Conservation (phyloP, 2,888 invertebrate species). For the Pediacus dermestoides region DNA sequence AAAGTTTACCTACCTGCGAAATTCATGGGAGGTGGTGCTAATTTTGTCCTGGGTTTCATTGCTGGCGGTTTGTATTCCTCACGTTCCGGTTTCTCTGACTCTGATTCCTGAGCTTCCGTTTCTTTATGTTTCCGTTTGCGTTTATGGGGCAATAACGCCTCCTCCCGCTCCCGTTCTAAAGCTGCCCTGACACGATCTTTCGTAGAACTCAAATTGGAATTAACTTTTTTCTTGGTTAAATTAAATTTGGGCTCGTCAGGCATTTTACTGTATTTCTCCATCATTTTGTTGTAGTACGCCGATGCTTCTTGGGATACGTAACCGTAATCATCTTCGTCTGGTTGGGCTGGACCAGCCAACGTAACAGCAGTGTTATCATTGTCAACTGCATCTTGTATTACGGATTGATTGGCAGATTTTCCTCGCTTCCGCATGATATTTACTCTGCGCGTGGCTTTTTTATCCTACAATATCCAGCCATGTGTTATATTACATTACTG, state of each 20-base stretch:
- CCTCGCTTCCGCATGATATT: slow-evolving; percentile 69
- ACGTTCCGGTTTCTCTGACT: slow-evolving; percentile 41
- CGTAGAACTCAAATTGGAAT: slow-evolving; percentile 56
- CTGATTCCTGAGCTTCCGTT: slow-evolving; percentile 40
- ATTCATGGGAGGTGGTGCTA: slow-evolving; percentile 71
- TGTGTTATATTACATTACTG: slow-evolving; percentile 8
- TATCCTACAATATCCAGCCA: slow-evolving; percentile 38
- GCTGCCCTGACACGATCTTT: slow-evolving; percentile 76
- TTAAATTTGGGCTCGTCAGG: slow-evolving; percentile 72
- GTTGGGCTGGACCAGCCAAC: slow-evolving; percentile 69
- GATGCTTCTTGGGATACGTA: slow-evolving; percentile 82
- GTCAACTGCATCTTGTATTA: slow-evolving; percentile 76
- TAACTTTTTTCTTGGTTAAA: slow-evolving; percentile 53
- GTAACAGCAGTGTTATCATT: slow-evolving; percentile 73
- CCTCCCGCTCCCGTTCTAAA: slow-evolving; percentile 65
- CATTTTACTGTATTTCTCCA: slow-evolving; percentile 74
- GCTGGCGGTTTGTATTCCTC: slow-evolving; percentile 43
- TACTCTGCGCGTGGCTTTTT: slow-evolving; percentile 47
- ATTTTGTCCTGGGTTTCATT: slow-evolving; percentile 59
- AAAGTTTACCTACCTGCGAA: slow-evolving; percentile 55
- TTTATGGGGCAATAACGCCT: slow-evolving; percentile 66
- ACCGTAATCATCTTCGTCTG: slow-evolving; percentile 89
- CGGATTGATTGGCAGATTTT: slow-evolving; percentile 86
- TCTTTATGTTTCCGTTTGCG: slow-evolving; percentile 54
- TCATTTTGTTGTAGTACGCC: slow-evolving; percentile 77